Evolutionary conservation across 2,113 vertebrate genomes (phyloP).

Genomic region (Microtus montanus): DNA sequence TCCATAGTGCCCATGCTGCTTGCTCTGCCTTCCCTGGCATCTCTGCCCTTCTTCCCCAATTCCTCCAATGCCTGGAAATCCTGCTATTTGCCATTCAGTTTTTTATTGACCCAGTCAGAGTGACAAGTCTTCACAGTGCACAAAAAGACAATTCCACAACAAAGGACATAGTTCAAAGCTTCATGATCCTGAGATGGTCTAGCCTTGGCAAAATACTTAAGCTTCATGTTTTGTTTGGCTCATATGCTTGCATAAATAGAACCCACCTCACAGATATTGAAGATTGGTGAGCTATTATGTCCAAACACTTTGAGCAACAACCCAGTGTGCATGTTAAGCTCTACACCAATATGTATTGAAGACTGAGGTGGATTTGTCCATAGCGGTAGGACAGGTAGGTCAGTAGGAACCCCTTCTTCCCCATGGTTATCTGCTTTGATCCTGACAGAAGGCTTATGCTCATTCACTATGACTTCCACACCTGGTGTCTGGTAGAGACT

Average conservation of each 20-base stretch:
- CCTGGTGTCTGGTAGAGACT: background rate
- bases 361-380: background rate
- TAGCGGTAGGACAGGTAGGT: no score
- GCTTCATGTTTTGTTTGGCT: background rate
- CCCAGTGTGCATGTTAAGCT: background rate
- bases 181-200: background rate
- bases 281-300: background rate
- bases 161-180: background rate
- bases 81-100: background rate
- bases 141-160: background rate
- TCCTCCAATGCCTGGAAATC: background rate
- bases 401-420: background rate
- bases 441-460: background rate
- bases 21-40: background rate
- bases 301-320: background rate
- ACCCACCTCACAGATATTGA: background rate
- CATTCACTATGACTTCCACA: background rate
- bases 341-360: background rate
- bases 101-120: background rate
- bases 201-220: background rate
- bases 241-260: constrained; percentile 10
- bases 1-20: background rate
- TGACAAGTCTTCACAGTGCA: background rate
- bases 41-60: background rate
- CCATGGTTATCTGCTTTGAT: background rate